A percentile compares a stretch with the other conserved stretches of the same genome.
Conservation (phyloP, 1,140 invertebrate species). For the Halictus rubicundus region DNA sequence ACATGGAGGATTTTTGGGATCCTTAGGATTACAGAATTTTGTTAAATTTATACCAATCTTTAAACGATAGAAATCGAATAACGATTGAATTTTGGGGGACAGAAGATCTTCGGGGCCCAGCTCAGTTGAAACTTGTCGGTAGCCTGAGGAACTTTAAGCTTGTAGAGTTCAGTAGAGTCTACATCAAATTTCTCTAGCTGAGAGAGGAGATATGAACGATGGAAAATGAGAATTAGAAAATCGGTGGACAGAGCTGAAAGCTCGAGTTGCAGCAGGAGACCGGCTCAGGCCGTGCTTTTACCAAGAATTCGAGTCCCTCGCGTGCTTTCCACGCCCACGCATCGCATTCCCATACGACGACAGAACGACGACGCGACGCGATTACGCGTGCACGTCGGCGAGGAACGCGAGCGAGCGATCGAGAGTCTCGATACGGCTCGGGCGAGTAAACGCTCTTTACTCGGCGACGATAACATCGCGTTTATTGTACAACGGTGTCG, state of each 20-base stretch:
- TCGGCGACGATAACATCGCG: constrained; percentile 31
- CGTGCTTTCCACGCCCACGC: constrained; percentile 59
- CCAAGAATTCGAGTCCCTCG: constrained; percentile 52
- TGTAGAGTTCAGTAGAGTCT: too few species aligned
- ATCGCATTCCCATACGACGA: constrained; percentile 53
- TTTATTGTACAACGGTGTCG: constrained; percentile 3
- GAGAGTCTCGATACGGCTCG: constrained; percentile 14
- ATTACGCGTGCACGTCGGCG: constrained; percentile 49
- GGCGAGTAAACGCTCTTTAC: constrained; percentile 40
- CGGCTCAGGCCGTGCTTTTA: constrained; percentile 42
- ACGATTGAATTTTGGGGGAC: too few species aligned
- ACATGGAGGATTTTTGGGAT: too few species aligned
- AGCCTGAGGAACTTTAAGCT: too few species aligned
- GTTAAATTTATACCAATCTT: too few species aligned
- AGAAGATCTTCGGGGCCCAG: too few species aligned
- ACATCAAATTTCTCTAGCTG: too few species aligned
- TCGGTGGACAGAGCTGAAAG: background rate
- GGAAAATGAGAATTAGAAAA: background rate
- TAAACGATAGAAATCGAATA: too few species aligned
- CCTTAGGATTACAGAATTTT: too few species aligned
- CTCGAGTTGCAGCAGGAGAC: background rate
- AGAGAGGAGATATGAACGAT: background rate
- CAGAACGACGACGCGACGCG: constrained; percentile 45
- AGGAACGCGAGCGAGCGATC: constrained; percentile 14
- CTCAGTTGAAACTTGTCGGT: too few species aligned